A percentile compares a stretch with the other conserved stretches of the same genome.
phyloP scores from a whole-genome alignment of 2,888 invertebrate species.

The Lathronympha strigana region DNA sequence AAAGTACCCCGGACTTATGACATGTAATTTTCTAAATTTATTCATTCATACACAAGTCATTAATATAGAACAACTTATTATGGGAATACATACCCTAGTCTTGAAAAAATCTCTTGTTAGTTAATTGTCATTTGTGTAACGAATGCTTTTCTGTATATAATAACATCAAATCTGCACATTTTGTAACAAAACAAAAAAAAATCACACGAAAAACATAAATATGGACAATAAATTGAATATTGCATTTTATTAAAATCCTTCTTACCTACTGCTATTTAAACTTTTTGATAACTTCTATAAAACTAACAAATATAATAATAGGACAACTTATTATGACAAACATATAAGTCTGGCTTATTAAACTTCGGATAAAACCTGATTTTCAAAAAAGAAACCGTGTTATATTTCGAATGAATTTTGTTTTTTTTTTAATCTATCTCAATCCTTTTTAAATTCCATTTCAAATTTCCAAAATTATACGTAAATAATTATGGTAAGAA shows the following conservation, averaged over 20 bases:
- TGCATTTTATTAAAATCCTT: slow-evolving; percentile 32
- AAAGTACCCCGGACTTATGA: too few relatives aligned
- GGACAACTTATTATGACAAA: background rate
- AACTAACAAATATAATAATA: background rate
- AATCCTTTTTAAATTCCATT: slow-evolving; percentile 1
- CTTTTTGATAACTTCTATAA: background rate
- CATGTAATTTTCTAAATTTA: too few relatives aligned
- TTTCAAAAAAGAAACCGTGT: too few relatives aligned
- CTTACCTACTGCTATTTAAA: background rate
- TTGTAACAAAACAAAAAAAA: slow-evolving; percentile 37
- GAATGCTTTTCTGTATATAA: slow-evolving; percentile 36
- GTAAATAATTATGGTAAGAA: slow-evolving; percentile 16
- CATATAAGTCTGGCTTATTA: background rate
- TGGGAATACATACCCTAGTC: too few relatives aligned
- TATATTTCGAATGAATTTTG: too few relatives aligned
- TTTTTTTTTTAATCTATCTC: slow-evolving; percentile 25
- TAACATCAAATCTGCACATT: slow-evolving; percentile 30
- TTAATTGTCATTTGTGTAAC: slow-evolving; percentile 17
- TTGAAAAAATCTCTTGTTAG: background rate
- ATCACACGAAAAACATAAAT: slow-evolving; percentile 34
- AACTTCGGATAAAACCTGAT: background rate
- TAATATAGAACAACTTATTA: too few relatives aligned
- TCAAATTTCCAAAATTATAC: slow-evolving; percentile 10
- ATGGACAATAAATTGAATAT: slow-evolving; percentile 39
- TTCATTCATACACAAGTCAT: too few relatives aligned